Evolutionary conservation across 2,113 vertebrate genomes (phyloP), one percentile per base, ranked within the genome.

Genomic region (Empidonax alnorum): DNA sequence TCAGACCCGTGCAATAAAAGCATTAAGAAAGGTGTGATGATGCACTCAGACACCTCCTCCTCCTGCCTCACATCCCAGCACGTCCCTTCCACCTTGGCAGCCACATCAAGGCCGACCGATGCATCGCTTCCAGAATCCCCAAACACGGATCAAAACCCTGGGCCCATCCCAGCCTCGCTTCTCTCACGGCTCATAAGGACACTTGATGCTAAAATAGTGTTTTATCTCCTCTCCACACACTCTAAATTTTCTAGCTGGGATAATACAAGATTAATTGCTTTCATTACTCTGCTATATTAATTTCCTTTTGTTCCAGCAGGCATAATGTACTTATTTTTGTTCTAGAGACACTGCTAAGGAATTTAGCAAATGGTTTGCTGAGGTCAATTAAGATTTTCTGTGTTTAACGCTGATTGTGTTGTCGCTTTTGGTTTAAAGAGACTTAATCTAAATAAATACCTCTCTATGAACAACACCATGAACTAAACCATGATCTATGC

Each of bases 401-500:
- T 2, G 1, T 52, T 80, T 37, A 58, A 23, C 15, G 9, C 0
- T 0, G 10, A 41, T 33, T 19, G 71, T 3, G 22, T 73, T 23
- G 42, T 31, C 2, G 14, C 50, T 63, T 9, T 47, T 72, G 49
- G 46, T 72, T 59, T 84, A 10, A 21, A 90, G 72, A 50, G 44
- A 42, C 14, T 79, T 59, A 23, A 50, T 69, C 41, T 55, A 27
- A 47, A 49, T n/a, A 37, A 53, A 46, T 19, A 16, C 39, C 4
- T 15, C 24, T 16, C 61, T 24, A 4, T 14, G 71, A 30, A 41
- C 25, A 24, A 35, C 50, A 30, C 20, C 50, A 16, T 20, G 20
- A n/a, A 24, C 5, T 12, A n/a, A n/a, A 58, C 6, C 8, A 3
- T 18, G 56, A 33, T 11, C 67, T 3, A 9, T 0, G 0, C 55